These are phyloP conservation scores for Panthera tigris DNA, from an alignment of 2,113 vertebrate genomes.

Conservation along the genomic window DNA sequence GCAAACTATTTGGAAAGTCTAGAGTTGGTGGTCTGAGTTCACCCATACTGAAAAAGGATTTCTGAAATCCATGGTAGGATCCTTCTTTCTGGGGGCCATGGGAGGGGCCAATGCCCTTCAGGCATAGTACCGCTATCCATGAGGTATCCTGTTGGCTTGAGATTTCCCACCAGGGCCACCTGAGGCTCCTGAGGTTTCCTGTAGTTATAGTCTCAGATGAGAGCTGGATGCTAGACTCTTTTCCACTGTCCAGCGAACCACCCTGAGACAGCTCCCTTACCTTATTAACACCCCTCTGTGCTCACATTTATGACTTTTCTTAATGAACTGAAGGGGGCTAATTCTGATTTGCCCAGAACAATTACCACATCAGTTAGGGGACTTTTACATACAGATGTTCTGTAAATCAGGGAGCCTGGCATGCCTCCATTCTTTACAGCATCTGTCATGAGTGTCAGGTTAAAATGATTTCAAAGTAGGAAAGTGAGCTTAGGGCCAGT, in stretches of 20 bases:
- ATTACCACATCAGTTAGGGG: neutral
- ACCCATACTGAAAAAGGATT: neutral
- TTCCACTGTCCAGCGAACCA: neutral
- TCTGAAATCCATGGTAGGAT: neutral
- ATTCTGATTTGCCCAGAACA: neutral
- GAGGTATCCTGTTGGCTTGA: neutral
- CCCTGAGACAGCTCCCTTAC: neutral
- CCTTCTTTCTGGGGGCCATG: neutral
- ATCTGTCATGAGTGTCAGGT: neutral
- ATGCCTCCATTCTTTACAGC: neutral
- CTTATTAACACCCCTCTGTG: neutral
- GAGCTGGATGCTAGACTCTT: neutral
- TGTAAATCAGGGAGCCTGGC: neutral
- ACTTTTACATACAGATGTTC: neutral
- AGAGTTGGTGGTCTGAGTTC: neutral
- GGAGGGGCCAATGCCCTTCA: neutral
- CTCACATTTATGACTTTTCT: neutral
- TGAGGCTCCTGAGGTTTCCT: neutral
- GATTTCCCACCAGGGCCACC: neutral
- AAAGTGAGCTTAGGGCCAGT: neutral
- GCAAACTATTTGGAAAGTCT: neutral
- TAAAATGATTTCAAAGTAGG: slow-evolving; percentile 8
- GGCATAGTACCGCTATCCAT: fast-evolving
- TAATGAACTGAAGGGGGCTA: neutral
- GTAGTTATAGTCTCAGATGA: neutral